Percentiles rank a stretch among this genome's conserved stretches.
Evolutionary conservation across 2,888 invertebrate genomes (phyloP).

Genomic region (Tenthredo amoena): DNA sequence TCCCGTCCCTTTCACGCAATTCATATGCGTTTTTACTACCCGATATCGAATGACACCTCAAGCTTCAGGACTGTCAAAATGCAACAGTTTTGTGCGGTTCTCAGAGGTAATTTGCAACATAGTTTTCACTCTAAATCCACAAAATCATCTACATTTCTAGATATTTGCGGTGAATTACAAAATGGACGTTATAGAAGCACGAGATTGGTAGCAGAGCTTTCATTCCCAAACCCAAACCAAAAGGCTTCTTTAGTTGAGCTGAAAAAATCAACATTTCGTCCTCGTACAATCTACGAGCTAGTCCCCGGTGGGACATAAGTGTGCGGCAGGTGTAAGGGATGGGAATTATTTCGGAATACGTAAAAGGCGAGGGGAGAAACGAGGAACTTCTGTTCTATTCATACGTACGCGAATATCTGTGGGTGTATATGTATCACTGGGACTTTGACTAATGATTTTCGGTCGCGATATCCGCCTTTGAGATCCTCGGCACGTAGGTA

Average conservation of each 20-base stretch:
- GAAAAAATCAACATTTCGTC: not conserved
- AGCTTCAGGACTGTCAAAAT: not conserved
- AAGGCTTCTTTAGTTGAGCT: not conserved
- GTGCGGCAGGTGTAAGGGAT: constrained; percentile 2
- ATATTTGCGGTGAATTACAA: not conserved
- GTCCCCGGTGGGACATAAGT: not conserved
- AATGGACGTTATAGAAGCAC: not conserved
- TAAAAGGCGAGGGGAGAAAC: not conserved
- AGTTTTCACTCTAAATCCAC: not conserved
- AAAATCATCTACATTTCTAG: not conserved
- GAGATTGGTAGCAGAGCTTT: not conserved
- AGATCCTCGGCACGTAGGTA: not conserved
- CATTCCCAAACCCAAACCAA: not conserved
- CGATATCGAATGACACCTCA: not conserved
- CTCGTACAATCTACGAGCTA: not conserved
- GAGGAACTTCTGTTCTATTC: constrained; percentile 27
- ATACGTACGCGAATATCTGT: not conserved
- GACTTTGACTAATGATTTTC: constrained; percentile 34
- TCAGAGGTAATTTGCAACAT: not conserved
- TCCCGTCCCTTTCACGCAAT: not conserved
- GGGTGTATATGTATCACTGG: not conserved
- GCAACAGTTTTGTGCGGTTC: not conserved
- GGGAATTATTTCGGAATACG: constrained; percentile 14
- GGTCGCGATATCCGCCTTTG: not conserved
- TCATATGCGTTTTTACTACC: not conserved